Conservation (phyloP, 1,140 invertebrate species). For the Heliconius congener region DNA sequence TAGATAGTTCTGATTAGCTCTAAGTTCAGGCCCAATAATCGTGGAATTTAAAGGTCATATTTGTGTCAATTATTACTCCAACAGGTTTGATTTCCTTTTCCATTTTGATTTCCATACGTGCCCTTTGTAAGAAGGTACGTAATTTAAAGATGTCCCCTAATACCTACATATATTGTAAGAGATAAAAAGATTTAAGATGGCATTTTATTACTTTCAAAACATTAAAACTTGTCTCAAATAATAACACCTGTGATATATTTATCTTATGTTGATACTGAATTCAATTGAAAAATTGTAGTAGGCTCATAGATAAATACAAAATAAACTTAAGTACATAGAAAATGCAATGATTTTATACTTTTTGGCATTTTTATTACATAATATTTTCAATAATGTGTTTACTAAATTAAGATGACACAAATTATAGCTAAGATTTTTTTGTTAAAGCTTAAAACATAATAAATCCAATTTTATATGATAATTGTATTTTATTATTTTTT, state of each 20-base stretch:
- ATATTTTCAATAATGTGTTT: not conserved
- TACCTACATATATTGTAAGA: not conserved
- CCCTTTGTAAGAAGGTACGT: no score
- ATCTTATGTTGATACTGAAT: slow-evolving; percentile 1
- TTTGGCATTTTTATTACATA: not conserved
- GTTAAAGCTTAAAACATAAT: slow-evolving; percentile 1
- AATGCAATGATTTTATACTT: slow-evolving; percentile 5
- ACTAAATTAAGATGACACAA: not conserved
- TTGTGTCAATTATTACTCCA: no score
- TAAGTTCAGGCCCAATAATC: no score
- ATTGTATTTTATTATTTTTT: not conserved
- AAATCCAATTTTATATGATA: not conserved
- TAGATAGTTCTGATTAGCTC: no score
- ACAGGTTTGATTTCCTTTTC: no score
- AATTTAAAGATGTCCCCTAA: no score
- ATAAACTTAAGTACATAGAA: not conserved
- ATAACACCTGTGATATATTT: slow-evolving; percentile 14
- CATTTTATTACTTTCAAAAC: not conserved
- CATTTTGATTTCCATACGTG: no score
- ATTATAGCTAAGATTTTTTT: not conserved
- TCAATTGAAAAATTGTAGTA: not conserved
- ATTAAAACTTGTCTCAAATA: not conserved
- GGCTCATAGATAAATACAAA: not conserved
- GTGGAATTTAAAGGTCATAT: no score
- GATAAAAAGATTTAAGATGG: no score